phyloP scores from a whole-genome alignment of 2,888 invertebrate species.

The Drosophila ustulata region DNA sequence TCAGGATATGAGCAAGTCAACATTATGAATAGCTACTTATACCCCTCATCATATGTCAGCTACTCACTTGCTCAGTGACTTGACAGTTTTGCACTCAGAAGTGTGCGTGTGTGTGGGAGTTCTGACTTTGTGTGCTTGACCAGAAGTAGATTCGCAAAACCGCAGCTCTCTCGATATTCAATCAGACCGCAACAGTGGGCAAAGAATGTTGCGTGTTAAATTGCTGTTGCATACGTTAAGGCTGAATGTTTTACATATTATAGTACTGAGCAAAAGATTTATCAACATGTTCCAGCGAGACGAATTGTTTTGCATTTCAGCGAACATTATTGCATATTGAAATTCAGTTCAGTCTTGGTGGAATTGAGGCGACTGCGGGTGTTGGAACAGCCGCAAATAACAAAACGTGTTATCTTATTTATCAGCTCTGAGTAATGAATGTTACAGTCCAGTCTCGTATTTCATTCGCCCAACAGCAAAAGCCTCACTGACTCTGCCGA shows the following conservation, averaged over 20 bases:
- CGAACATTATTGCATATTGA: background rate
- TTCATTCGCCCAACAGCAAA: constrained; percentile 32
- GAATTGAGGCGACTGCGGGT: constrained; percentile 10
- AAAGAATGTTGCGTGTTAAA: constrained; percentile 12
- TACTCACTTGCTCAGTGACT: constrained; percentile 57
- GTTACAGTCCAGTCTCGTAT: constrained; percentile 37
- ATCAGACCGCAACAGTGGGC: constrained; percentile 13
- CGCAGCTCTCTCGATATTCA: constrained; percentile 20
- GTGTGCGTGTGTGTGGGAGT: background rate
- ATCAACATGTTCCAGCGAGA: background rate
- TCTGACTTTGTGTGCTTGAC: constrained; percentile 20
- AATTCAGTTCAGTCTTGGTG: background rate
- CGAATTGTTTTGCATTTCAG: constrained; percentile 11
- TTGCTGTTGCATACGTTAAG: constrained; percentile 42
- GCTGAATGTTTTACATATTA: constrained; percentile 15
- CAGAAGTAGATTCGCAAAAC: constrained; percentile 18
- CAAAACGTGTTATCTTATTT: constrained; percentile 35
- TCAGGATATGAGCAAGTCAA: constrained; percentile 16
- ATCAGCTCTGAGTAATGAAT: constrained; percentile 55
- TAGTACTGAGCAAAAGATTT: background rate
- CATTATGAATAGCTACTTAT: constrained; percentile 22
- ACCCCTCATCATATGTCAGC: constrained; percentile 19
- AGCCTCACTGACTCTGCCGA: constrained; percentile 12
- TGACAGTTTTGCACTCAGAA: constrained; percentile 5
- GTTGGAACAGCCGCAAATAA: constrained; percentile 12